Conservation (phyloP, 1,140 invertebrate genomes). For the Formica exsecta region DNA sequence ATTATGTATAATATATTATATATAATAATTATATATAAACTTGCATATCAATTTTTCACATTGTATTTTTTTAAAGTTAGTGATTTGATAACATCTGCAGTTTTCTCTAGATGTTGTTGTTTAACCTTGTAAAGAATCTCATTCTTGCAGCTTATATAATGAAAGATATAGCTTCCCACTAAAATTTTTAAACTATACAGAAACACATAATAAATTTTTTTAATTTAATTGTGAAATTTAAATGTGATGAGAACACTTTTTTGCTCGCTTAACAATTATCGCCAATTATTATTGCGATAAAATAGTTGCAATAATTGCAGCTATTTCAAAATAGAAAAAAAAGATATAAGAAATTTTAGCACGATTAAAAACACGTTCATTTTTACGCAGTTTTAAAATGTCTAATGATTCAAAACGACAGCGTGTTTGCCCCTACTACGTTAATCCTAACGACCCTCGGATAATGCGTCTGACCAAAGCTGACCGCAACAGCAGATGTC, state of each 20-base stretch:
- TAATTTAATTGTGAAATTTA: too few species aligned
- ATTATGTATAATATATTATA: too few species aligned
- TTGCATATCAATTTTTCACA: neutral
- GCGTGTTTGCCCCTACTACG: constrained; percentile 52
- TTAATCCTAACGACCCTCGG: constrained; percentile 64
- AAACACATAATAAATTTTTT: too few species aligned
- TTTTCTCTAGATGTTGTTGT: neutral
- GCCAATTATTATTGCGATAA: neutral
- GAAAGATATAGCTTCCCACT: neutral
- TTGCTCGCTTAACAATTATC: neutral
- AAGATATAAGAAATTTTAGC: constrained; percentile 40
- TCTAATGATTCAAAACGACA: constrained; percentile 46
- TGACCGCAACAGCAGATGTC: constrained; percentile 76
- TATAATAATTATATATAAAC: neutral
- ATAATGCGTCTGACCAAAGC: constrained; percentile 67
- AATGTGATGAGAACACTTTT: too few species aligned
- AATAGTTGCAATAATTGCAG: neutral
- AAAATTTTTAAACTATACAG: neutral
- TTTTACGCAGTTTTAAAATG: constrained; percentile 61
- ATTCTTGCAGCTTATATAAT: neutral
- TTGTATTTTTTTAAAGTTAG: neutral
- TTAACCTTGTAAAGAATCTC: neutral
- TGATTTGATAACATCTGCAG: neutral
- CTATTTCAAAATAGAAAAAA: neutral
- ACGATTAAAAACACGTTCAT: constrained; percentile 17